phyloP scores from a whole-genome alignment of 1,140 invertebrate species.

The Anastrepha obliqua region DNA sequence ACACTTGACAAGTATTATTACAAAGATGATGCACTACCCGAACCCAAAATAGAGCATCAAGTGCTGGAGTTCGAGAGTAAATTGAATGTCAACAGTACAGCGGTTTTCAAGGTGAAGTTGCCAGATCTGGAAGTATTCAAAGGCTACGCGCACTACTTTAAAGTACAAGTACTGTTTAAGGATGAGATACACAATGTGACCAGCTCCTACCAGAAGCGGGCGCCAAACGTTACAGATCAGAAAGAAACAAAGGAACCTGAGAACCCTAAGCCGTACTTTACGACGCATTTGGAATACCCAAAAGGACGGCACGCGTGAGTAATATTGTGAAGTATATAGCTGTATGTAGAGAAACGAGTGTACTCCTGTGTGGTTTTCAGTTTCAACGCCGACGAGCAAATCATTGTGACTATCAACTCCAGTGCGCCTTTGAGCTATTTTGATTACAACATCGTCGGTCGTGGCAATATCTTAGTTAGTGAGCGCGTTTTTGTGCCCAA shows the following conservation, averaged over 20 bases:
- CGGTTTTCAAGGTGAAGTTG: conserved; percentile 62
- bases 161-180: conserved; percentile 61
- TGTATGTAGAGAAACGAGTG: background rate
- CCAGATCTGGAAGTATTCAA: conserved; percentile 66
- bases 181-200: conserved; percentile 65
- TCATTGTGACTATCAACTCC: conserved; percentile 82
- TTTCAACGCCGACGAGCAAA: background rate
- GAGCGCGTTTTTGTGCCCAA: conserved; percentile 78
- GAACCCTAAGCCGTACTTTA: conserved; percentile 55
- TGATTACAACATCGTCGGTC: conserved; percentile 88
- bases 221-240: conserved; percentile 62
- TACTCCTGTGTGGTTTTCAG: background rate
- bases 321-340: background rate
- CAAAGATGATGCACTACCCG: conserved; percentile 36
- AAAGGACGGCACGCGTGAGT: conserved; percentile 19
- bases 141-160: conserved; percentile 65
- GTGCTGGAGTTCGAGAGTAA: conserved; percentile 61
- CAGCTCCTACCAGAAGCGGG: conserved; percentile 66
- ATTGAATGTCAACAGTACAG: conserved; percentile 66
- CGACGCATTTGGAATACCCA: background rate
- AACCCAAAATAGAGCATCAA: conserved; percentile 62
- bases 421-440: conserved; percentile 86
- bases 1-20: conserved; percentile 60
- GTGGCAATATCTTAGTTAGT: conserved; percentile 87
- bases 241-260: conserved; percentile 60